Percentiles rank a stretch among this genome's conserved stretches.
Conservation (phyloP, 2,113 vertebrate genomes). For the Chloropsis hardwickii region DNA sequence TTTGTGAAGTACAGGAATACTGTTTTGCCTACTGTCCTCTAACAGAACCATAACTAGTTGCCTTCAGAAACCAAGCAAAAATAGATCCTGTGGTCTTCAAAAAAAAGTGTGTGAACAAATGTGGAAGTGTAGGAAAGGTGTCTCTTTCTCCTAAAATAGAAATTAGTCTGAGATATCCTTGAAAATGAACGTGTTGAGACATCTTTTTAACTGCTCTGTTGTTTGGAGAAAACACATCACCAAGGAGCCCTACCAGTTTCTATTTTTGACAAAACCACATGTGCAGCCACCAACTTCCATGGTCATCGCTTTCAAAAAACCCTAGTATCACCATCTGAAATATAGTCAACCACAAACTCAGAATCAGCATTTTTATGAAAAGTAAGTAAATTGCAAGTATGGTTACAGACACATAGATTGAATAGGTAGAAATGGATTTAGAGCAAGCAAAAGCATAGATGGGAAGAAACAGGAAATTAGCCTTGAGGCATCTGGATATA, state of each 20-base stretch:
- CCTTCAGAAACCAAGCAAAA: neutral
- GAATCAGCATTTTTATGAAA: conserved; percentile 6
- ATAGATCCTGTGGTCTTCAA: neutral
- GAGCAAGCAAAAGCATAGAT: neutral
- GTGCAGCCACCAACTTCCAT: neutral
- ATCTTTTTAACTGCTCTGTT: neutral
- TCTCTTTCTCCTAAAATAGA: neutral
- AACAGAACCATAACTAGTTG: neutral
- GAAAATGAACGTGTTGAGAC: neutral
- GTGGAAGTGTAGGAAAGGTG: neutral
- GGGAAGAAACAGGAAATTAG: neutral
- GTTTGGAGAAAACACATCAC: neutral
- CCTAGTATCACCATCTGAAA: neutral
- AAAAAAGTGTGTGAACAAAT: neutral
- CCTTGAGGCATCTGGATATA: neutral
- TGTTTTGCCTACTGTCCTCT: neutral
- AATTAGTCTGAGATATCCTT: neutral
- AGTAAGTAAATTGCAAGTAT: neutral
- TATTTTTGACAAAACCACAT: conserved; percentile 14
- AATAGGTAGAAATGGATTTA: neutral
- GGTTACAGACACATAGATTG: neutral
- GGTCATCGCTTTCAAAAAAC: neutral
- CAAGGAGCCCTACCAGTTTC: neutral
- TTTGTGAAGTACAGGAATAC: neutral
- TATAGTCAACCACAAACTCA: neutral